Conservation (phyloP, 2,888 invertebrate species). For the Fabriciana adippe region DNA sequence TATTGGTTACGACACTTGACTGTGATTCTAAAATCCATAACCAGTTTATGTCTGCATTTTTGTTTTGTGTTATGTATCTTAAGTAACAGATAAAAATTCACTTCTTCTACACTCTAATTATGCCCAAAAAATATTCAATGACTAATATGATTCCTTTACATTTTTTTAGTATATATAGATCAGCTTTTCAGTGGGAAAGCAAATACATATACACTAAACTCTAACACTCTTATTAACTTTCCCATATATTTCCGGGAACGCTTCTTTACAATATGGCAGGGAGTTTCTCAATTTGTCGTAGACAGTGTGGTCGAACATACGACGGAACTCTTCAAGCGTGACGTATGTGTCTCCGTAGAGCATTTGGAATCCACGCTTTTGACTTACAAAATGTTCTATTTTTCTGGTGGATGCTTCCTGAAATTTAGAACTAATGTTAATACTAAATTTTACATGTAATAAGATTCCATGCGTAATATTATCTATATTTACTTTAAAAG, state of each 20-base stretch:
- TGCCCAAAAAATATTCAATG: too few relatives aligned
- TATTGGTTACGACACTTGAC: too few relatives aligned
- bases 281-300: conserved; percentile 85
- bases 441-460: background rate
- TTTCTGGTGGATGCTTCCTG: conserved; percentile 83
- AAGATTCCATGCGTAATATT: too few relatives aligned
- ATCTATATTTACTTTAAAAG: too few relatives aligned
- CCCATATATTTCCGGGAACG: conserved; percentile 91
- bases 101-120: too few relatives aligned
- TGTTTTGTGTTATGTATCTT: too few relatives aligned
- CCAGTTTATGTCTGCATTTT: too few relatives aligned
- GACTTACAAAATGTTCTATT: conserved; percentile 87
- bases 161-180: background rate
- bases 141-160: background rate
- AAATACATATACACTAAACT: conserved; percentile 48
- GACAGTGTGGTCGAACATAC: conserved; percentile 90
- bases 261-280: conserved; percentile 83
- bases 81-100: too few relatives aligned
- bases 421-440: conserved; percentile 7
- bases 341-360: conserved; percentile 91
- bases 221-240: conserved; percentile 85
- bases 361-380: conserved; percentile 90
- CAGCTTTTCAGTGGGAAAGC: background rate
- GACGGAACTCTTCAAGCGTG: conserved; percentile 87
- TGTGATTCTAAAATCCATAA: too few relatives aligned